Evolutionary conservation across 2,888 invertebrate species (phyloP).

Genomic region (Bimastos eiseni): DNA sequence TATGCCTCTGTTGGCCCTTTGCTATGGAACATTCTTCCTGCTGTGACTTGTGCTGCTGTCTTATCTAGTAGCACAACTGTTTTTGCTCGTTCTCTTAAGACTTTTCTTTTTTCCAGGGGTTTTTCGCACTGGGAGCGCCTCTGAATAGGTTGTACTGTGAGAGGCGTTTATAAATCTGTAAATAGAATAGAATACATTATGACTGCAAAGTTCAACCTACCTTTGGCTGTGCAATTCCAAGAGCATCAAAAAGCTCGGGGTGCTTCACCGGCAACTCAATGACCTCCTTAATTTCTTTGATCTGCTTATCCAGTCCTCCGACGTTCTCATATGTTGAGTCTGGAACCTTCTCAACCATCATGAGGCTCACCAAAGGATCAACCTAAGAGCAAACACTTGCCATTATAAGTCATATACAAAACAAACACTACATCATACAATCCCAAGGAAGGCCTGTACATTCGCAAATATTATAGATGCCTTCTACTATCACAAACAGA

Average conservation of each 20-base stretch:
- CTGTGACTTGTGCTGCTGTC: too few species aligned
- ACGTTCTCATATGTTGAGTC: constrained; percentile 99
- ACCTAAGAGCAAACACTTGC: constrained; percentile 65
- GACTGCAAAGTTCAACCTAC: constrained; percentile 50
- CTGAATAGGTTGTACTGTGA: too few species aligned
- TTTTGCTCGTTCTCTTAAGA: too few species aligned
- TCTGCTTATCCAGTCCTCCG: constrained; percentile 97
- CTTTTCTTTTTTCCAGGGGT: too few species aligned
- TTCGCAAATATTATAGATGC: too few species aligned
- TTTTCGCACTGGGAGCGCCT: too few species aligned
- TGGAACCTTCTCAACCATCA: constrained; percentile 99
- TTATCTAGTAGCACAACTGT: too few species aligned
- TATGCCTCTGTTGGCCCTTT: too few species aligned
- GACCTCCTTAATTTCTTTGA: constrained; percentile 99
- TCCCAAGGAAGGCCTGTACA: too few species aligned
- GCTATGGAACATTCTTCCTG: too few species aligned
- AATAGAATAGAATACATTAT: neutral
- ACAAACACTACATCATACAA: neutral
- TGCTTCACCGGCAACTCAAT: constrained; percentile 99
- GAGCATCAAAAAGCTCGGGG: constrained; percentile 97
- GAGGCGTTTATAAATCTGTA: too few species aligned
- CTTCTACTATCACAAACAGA: too few species aligned
- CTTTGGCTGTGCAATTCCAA: constrained; percentile 98
- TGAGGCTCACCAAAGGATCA: constrained; percentile 95
- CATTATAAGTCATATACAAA: neutral